A percentile compares a stretch with the other conserved stretches of the same genome.
phyloP scores from a whole-genome alignment of 1,140 invertebrate species.

The Schlechtendalia chinensis region DNA sequence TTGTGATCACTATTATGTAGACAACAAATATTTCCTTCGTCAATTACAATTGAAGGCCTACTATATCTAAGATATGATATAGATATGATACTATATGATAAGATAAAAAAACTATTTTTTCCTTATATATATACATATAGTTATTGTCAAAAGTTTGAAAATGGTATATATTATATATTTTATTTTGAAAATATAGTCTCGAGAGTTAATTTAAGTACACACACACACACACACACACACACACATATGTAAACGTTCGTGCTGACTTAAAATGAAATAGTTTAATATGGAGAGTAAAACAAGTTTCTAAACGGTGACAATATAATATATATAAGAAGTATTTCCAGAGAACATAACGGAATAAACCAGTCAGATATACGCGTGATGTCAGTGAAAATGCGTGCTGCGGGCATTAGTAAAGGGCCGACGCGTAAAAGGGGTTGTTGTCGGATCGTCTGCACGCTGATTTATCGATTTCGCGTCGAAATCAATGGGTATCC shows the following conservation, averaged over 20 bases:
- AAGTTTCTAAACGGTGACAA: constrained; percentile 8
- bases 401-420: neutral
- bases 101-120: too few relatives aligned
- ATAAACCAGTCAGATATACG: constrained; percentile 34
- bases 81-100: too few relatives aligned
- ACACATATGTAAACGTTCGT: neutral
- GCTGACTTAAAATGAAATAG: neutral
- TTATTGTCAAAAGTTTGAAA: neutral
- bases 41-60: too few relatives aligned
- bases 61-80: too few relatives aligned
- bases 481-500: constrained; percentile 21
- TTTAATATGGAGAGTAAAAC: constrained; percentile 13
- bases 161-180: neutral
- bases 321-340: neutral
- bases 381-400: neutral
- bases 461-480: constrained; percentile 41
- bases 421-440: constrained; percentile 23
- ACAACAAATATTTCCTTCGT: too few relatives aligned
- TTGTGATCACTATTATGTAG: too few relatives aligned
- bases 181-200: too few relatives aligned
- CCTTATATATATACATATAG: too few relatives aligned
- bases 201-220: neutral
- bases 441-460: neutral
- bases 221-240: too few relatives aligned
- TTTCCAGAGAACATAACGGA: constrained; percentile 31